A percentile compares a stretch with the other conserved stretches of the same genome.
Conservation (phyloP, 2,888 invertebrate genomes). For the Portevinia maculata region DNA sequence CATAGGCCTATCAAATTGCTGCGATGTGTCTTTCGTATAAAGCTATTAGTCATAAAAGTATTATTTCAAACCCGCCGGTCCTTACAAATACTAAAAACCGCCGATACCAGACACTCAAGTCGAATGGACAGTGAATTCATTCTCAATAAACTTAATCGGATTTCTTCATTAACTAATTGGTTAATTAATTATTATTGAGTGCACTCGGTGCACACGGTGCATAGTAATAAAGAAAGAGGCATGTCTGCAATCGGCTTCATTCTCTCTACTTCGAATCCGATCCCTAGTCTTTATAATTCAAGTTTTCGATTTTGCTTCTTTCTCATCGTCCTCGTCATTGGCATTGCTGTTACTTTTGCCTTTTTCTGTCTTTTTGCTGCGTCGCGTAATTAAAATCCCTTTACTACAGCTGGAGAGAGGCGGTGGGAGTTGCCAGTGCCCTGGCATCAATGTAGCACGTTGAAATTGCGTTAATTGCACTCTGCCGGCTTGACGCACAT, state of each 20-base stretch:
- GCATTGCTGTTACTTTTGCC: background rate
- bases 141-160: constrained; percentile 55
- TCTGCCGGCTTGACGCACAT: constrained; percentile 2
- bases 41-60: no score
- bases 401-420: background rate
- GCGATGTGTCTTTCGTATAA: no score
- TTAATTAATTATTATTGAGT: constrained; percentile 51
- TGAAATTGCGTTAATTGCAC: constrained; percentile 48
- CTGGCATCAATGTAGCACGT: constrained; percentile 36
- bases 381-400: constrained; percentile 37
- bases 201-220: constrained; percentile 28
- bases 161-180: constrained; percentile 52
- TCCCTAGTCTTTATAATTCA: background rate
- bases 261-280: background rate
- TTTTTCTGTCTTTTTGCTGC: constrained; percentile 2
- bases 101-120: background rate
- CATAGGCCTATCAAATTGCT: no score
- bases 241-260: constrained; percentile 5
- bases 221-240: constrained; percentile 42
- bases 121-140: constrained; percentile 16
- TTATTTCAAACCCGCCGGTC: no score
- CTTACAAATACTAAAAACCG: no score
- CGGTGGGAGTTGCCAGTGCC: background rate
- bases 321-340: background rate
- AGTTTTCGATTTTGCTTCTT: constrained; percentile 1